These are phyloP conservation scores for Tachysurus vachellii DNA, from an alignment of 2,113 vertebrate genomes.

Conservation along the genomic window DNA sequence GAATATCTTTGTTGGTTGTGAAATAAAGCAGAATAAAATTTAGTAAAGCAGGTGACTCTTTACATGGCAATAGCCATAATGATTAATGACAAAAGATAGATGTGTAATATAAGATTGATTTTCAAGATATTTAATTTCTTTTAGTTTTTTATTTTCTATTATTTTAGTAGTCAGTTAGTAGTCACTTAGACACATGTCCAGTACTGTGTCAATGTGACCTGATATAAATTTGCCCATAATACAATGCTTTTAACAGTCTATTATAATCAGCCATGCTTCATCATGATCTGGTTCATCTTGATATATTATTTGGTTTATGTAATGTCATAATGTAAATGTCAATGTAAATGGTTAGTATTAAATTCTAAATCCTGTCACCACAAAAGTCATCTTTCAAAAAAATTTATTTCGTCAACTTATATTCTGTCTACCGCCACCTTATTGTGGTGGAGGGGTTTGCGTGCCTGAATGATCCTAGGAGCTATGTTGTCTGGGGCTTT, in stretches of 20 bases:
- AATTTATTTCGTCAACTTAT: too few species aligned
- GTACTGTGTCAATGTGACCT: not conserved
- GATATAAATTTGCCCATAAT: not conserved
- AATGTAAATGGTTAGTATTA: conserved; percentile 12
- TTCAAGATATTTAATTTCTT: not conserved
- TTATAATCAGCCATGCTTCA: not conserved
- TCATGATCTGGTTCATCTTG: not conserved
- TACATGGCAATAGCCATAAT: not conserved
- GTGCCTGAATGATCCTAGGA: too few species aligned
- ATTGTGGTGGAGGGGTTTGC: too few species aligned
- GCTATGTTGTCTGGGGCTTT: too few species aligned
- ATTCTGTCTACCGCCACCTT: too few species aligned
- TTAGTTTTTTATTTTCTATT: not conserved
- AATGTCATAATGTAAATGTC: too few species aligned
- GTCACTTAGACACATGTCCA: not conserved
- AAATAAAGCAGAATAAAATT: not conserved
- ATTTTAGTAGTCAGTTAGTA: not conserved
- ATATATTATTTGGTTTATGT: not conserved
- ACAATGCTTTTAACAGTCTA: not conserved
- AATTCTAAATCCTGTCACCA: not conserved
- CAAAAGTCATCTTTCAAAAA: not conserved
- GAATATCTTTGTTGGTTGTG: not conserved
- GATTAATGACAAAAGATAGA: not conserved
- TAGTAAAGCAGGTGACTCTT: not conserved
- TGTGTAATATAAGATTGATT: not conserved